Conservation (phyloP, 2,888 invertebrate species). For the Mesopsocus fuscifrons region DNA sequence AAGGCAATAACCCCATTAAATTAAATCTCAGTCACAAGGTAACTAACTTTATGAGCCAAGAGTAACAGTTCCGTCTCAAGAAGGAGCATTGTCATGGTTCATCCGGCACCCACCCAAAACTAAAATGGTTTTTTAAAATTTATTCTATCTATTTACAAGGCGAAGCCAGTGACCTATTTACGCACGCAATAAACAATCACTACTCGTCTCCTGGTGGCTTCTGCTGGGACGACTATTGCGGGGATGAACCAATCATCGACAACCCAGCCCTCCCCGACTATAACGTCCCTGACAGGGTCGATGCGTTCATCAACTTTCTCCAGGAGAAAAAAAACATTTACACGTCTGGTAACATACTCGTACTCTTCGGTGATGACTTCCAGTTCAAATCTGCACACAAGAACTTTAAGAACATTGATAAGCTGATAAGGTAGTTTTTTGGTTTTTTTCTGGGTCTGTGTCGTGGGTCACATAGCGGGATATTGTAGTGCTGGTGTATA, state of each 20-base stretch:
- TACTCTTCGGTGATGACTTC: slow-evolving; percentile 49
- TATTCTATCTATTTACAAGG: no score
- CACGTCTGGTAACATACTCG: slow-evolving; percentile 34
- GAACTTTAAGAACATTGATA: slow-evolving; percentile 41
- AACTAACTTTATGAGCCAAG: no score
- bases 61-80: no score
- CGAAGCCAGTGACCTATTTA: slow-evolving; percentile 29
- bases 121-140: no score
- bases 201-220: slow-evolving; percentile 35
- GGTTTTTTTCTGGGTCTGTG: no score
- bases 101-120: no score
- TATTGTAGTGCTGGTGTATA: no score
- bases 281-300: slow-evolving; percentile 39
- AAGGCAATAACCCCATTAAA: no score
- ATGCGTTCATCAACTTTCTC: slow-evolving; percentile 20
- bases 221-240: slow-evolving; percentile 35
- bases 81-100: no score
- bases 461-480: no score
- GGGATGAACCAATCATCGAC: slow-evolving; percentile 32
- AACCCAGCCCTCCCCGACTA: slow-evolving; percentile 33
- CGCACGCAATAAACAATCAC: slow-evolving; percentile 31
- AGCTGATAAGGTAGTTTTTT: slow-evolving; percentile 23
- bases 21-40: no score
- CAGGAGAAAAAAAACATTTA: slow-evolving; percentile 24
- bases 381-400: slow-evolving; percentile 35